Percentiles rank a stretch among this genome's conserved stretches.
These are phyloP conservation scores for Pyrrhia umbra DNA, from an alignment of 2,888 invertebrate species.

Conservation along the genomic window DNA sequence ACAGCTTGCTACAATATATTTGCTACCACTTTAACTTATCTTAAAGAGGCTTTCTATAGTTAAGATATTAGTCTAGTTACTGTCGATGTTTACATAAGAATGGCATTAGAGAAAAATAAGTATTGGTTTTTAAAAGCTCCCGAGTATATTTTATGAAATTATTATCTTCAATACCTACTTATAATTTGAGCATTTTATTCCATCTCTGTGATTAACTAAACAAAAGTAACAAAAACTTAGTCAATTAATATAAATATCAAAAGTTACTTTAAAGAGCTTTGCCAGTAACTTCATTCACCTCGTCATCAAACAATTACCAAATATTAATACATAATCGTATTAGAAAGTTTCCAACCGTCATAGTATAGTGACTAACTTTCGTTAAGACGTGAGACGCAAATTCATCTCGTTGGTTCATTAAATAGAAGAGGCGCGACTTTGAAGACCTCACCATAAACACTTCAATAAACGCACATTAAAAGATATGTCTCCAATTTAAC, in stretches of 20 bases:
- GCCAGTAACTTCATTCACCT: conserved; percentile 31
- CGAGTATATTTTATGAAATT: no score
- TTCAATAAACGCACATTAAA: conserved; percentile 87
- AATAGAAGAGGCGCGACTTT: conserved; percentile 71
- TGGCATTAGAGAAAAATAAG: no score
- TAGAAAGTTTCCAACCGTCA: conserved; percentile 38
- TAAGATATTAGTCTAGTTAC: no score
- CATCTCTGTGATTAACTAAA: conserved; percentile 1
- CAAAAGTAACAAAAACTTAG: conserved; percentile 35
- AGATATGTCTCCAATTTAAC: conserved; percentile 87
- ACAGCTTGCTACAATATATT: no score
- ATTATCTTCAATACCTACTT: neutral
- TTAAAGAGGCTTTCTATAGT: no score
- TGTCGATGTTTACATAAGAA: no score
- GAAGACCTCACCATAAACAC: conserved; percentile 82
- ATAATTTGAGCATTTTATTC: neutral
- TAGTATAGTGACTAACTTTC: conserved; percentile 43
- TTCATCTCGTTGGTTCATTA: conserved; percentile 73
- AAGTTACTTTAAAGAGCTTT: conserved; percentile 30
- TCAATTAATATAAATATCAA: conserved; percentile 36
- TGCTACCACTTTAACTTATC: no score
- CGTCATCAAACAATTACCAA: conserved; percentile 50
- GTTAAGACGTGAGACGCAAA: conserved; percentile 65
- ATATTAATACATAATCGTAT: conserved; percentile 40
- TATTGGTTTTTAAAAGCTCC: no score